Base-by-base conservation (phyloP, 2,113 vertebrate species). In the Pyxicephalus adspersus region DNA sequence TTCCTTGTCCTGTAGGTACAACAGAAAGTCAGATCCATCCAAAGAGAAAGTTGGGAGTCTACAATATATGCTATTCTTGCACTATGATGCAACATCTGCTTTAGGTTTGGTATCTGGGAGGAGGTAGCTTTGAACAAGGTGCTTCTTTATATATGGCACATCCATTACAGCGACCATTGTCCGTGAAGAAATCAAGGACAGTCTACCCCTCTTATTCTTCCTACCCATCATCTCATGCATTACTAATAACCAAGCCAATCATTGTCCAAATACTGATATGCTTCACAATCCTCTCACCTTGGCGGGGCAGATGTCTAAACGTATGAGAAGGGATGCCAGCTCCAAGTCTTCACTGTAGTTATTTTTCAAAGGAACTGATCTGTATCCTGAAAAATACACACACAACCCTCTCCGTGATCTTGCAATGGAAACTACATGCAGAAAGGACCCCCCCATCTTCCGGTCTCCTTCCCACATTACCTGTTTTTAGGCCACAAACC, bases 331-430 rank as follows among this genome's bases (percentile, higher is more conserved):
- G 2, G 96, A 96, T 1, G 98, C 96, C 90, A 99, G 81, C 90
- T 99, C 98, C 87, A 98, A 91, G 81, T 95, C 97, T 87, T 99
- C 98, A 0, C 94, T 98, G 91, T 95, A 99, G 94, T 97, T 98
- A 92, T 98, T 99, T 89, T 97, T 99, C 87, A 99, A 86, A 55
- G 96, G 96, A 64, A 99, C 96, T 0, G 97, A 96, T 85, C 98
- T 91, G 85, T 96, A 98, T 45, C 98, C 98, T 99, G 25, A 0
- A 73, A 74, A 85, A 77, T 63, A 29, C 34, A 68, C 2, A 26
- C 31, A n/a, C 7, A 34, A 51, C 3, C 9, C 3, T 22, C 19
- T 19, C 25, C 1, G 3, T 29, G 29, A 31, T 4, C 3, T 7
- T 38, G 11, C 11, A 2, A 45, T 13, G 38, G 15, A 45, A 58